phyloP scores from a whole-genome alignment of 2,888 invertebrate genomes.

The Atherix ibis region DNA sequence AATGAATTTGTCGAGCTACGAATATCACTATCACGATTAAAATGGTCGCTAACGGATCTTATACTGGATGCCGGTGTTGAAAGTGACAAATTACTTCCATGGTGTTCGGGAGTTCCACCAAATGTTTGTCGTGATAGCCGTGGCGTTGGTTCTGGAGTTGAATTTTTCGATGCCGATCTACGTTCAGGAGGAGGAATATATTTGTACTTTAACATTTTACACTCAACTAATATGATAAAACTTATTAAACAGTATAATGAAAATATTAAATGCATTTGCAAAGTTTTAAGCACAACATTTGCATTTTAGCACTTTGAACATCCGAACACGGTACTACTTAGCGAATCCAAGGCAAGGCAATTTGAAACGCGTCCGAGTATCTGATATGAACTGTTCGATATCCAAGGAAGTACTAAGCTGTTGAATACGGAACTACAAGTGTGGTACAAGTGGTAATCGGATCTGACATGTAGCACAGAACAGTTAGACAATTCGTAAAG shows the following conservation, averaged over 20 bases:
- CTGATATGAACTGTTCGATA: too few species aligned
- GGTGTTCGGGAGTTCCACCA: conserved; percentile 18
- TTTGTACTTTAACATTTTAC: conserved; percentile 25
- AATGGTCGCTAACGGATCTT: conserved; percentile 10
- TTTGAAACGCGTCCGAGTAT: too few species aligned
- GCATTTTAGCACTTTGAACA: too few species aligned
- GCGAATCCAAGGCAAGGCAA: too few species aligned
- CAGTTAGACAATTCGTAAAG: too few species aligned
- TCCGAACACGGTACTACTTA: too few species aligned
- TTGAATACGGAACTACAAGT: too few species aligned
- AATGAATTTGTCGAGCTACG: conserved; percentile 22
- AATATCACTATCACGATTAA: conserved; percentile 18
- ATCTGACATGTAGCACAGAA: too few species aligned
- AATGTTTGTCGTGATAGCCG: conserved; percentile 12
- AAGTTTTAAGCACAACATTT: too few species aligned
- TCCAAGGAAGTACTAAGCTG: too few species aligned
- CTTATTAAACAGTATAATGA: conserved; percentile 5
- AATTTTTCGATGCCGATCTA: conserved; percentile 22
- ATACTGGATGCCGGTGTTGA: conserved; percentile 10
- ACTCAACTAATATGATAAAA: conserved; percentile 1
- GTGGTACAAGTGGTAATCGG: too few species aligned
- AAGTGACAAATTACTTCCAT: conserved; percentile 22
- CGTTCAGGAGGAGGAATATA: conserved; percentile 23
- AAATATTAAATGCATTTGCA: too few species aligned
- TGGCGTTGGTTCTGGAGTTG: conserved; percentile 23